These are phyloP conservation scores for Anarsia innoxiella DNA, from an alignment of 2,888 invertebrate species.

Conservation along the genomic window DNA sequence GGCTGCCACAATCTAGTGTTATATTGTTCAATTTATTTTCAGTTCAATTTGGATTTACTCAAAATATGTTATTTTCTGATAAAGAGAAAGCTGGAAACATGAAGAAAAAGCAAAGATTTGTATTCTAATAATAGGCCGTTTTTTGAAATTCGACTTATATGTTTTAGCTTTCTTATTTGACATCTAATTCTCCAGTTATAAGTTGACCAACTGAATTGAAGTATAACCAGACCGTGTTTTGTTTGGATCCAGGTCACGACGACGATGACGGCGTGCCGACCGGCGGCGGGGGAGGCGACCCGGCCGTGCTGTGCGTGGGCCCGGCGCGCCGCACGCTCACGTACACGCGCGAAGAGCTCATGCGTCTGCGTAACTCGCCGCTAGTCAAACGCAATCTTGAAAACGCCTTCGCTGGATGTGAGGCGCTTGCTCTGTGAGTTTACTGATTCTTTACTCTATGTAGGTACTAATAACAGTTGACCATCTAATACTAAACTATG, in stretches of 20 bases:
- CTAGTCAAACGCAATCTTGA: slow-evolving; percentile 83
- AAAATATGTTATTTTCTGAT: no score
- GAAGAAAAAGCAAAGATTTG: no score
- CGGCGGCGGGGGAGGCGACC: slow-evolving; percentile 48
- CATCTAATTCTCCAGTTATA: no score
- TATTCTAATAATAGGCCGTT: no score
- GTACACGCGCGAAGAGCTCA: slow-evolving; percentile 81
- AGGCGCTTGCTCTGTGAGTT: slow-evolving; percentile 57
- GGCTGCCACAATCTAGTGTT: no score
- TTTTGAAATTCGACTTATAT: no score
- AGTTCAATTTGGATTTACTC: no score
- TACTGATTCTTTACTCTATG: background rate
- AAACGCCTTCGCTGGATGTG: slow-evolving; percentile 68
- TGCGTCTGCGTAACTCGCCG: slow-evolving; percentile 81
- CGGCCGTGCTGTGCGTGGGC: slow-evolving; percentile 75
- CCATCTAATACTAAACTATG: background rate
- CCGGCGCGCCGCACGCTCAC: slow-evolving; percentile 64
- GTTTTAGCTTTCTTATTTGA: no score
- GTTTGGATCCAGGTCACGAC: slow-evolving; percentile 51
- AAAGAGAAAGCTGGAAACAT: no score
- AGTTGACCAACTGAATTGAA: no score
- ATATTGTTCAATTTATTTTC: no score
- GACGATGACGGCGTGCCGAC: slow-evolving; percentile 41
- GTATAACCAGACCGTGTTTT: no score
- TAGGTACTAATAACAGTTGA: background rate